Evolutionary conservation across 2,888 invertebrate species (phyloP).

Genomic region (Diaprepes abbreviatus): DNA sequence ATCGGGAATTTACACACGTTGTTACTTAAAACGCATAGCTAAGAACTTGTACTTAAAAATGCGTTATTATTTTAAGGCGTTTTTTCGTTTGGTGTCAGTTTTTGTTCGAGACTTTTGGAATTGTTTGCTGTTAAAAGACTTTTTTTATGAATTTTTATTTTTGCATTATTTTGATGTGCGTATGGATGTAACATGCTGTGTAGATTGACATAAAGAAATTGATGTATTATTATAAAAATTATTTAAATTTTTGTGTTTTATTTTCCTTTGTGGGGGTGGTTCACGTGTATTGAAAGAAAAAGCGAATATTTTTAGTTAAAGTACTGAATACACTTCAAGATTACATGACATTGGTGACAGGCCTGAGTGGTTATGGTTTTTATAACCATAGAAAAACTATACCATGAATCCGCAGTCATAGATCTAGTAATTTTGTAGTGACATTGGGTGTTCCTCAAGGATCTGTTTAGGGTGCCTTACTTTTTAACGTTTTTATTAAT

Average conservation of each 20-base stretch:
- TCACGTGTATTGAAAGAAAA: too few relatives aligned
- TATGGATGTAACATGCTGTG: slow-evolving; percentile 64
- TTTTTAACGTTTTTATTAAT: too few relatives aligned
- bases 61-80: slow-evolving; percentile 15
- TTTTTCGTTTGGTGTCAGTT: not conserved
- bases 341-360: too few relatives aligned
- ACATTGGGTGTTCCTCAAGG: too few relatives aligned
- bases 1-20: not conserved
- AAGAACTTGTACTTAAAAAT: slow-evolving; percentile 18
- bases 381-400: too few relatives aligned
- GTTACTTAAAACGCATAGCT: slow-evolving; percentile 21
- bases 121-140: slow-evolving; percentile 38
- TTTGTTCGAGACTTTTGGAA: slow-evolving; percentile 38
- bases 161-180: slow-evolving; percentile 61
- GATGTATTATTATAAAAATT: slow-evolving; percentile 64
- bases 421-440: too few relatives aligned
- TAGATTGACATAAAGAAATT: slow-evolving; percentile 64
- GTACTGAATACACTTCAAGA: too few relatives aligned
- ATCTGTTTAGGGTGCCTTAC: too few relatives aligned
- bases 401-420: too few relatives aligned
- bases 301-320: too few relatives aligned
- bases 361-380: too few relatives aligned
- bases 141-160: slow-evolving; percentile 49
- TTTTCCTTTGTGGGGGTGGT: too few relatives aligned
- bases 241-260: slow-evolving; percentile 34